Evolutionary conservation across 2,113 vertebrate species (phyloP), one percentile per base, ranked within the genome.

Genomic region (Pseudorhombus dupliciocellatus): DNA sequence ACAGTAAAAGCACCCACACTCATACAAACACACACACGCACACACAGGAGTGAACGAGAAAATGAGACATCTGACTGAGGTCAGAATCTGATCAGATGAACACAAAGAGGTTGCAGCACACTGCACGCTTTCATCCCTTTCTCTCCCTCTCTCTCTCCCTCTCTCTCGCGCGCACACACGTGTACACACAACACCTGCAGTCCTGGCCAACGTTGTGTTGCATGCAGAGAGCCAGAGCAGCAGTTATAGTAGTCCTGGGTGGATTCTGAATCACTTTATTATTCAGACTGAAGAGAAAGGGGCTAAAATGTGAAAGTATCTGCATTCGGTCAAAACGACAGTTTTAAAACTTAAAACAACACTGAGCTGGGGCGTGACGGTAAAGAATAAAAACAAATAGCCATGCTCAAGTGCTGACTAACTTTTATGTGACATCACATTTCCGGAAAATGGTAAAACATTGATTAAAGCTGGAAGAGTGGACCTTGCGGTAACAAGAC

Each of bases 51-150:
- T 42, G 78, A 84, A 87, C 80, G 71, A 83, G 75, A 80, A 88
- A 84, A 86, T 81, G 28, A 73, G 44, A 81, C 62, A 83, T 66
- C 69, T 76, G 80, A 85, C 77, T 85, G 82, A 81, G 69, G 80
- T 75, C 68, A 44, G 70, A 68, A 69, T 87, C 52, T 59, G 80
- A 88, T 85, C 84, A 75, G 83, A 85, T 66, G 53, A 72, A 73
- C 74, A 73, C 70, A 70, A 79, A 86, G 79, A 83, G 61, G 67
- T 81, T 69, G 60, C 42, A 60, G 54, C 61, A 73, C 26, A 68
- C 48, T 52, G 2, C 46, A 31, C 42, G 52, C 37, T 76, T n/a
- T 50, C 69, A 57, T 68, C 69, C 71, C 34, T 26, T 24, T 11
- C 25, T 1, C 16, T 9, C 20, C 0, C 46, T 5, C 20, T 8